Percentiles rank a stretch among this genome's conserved stretches.
Conservation (phyloP, 2,797 vertebrate genomes). For the Coluber constrictor region DNA sequence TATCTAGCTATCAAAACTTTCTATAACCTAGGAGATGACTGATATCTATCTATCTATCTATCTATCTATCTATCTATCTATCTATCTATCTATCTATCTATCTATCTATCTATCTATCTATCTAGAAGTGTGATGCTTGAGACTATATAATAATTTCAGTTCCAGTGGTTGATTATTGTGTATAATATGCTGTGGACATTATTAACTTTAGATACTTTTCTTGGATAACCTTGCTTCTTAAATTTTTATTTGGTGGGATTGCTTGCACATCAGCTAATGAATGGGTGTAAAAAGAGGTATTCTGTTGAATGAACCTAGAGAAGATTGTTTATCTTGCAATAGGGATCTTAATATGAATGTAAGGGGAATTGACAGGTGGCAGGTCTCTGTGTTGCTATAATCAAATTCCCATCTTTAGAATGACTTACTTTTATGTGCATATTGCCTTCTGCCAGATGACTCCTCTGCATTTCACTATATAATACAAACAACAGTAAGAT, state of each 20-base stretch:
- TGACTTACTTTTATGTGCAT: neutral
- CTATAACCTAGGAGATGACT: neutral
- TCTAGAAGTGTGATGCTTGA: neutral
- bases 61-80: neutral
- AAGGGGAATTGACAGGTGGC: neutral
- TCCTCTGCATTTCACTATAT: neutral
- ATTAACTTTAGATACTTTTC: neutral
- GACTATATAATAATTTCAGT: neutral
- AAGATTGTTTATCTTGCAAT: neutral
- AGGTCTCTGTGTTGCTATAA: neutral
- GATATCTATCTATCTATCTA: too few species aligned
- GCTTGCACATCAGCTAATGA: neutral
- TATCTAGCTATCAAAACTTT: neutral
- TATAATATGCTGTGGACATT: neutral
- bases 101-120: neutral
- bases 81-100: neutral
- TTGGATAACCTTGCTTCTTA: neutral
- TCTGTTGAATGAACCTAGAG: neutral
- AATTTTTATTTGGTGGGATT: neutral
- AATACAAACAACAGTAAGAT: neutral
- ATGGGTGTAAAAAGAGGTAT: neutral
- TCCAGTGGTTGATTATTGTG: neutral
- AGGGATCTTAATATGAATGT: neutral
- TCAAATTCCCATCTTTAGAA: neutral
- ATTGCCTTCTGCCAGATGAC: neutral